These are phyloP conservation scores for Columba livia DNA, from an alignment of 2,113 vertebrate genomes.

Conservation along the genomic window DNA sequence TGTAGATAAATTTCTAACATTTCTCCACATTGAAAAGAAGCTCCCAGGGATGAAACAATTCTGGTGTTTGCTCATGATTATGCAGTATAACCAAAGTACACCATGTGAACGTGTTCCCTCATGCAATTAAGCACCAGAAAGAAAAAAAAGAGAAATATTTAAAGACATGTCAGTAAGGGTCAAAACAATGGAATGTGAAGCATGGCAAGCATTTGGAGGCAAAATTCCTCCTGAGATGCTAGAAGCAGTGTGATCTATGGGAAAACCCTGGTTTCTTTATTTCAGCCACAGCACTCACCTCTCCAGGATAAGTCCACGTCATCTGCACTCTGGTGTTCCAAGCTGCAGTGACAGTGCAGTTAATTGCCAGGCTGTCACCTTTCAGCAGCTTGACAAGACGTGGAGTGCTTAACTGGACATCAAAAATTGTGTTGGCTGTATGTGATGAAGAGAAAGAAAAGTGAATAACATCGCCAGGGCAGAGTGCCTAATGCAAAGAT, in stretches of 20 bases:
- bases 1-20: constrained; percentile 47
- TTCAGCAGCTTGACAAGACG: constrained; percentile 78
- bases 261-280: background rate
- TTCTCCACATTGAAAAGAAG: constrained; percentile 18
- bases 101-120: constrained; percentile 44
- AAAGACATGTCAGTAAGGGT: constrained; percentile 29
- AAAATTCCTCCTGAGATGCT: background rate
- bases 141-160: constrained; percentile 17
- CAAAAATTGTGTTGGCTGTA: constrained; percentile 85
- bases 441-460: background rate
- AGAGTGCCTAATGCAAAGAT: background rate
- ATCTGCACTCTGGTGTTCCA: constrained; percentile 92
- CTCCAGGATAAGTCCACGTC: constrained; percentile 88
- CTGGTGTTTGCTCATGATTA: background rate
- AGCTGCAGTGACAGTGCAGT: constrained; percentile 86
- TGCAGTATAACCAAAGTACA: constrained; percentile 15
- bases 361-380: constrained; percentile 82
- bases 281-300: constrained; percentile 76
- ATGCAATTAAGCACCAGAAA: constrained; percentile 26
- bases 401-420: constrained; percentile 82
- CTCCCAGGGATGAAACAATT: constrained; percentile 38
- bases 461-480: background rate
- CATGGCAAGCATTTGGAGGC: background rate
- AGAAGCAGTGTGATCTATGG: background rate
- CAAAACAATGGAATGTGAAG: constrained; percentile 14